Base-by-base conservation (phyloP, 1,140 invertebrate species). In the Solenopsis invicta region DNA sequence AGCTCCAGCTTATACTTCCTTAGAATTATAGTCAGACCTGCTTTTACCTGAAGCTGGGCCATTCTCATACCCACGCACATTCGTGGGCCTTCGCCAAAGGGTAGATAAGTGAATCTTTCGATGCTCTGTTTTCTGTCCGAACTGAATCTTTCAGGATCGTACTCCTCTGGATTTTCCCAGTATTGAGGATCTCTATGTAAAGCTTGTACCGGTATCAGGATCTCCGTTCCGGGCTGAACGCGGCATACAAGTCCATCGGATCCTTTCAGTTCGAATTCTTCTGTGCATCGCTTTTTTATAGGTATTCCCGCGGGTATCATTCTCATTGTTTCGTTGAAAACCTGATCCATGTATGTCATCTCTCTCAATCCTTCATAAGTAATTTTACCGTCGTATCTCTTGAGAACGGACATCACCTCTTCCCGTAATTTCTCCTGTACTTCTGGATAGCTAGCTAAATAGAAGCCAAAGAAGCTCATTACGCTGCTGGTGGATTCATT, bases 101-200 rank as follows among this genome's bases (percentile, higher is more conserved):
- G 59, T 16, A 62, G 24, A 29, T 29, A 62, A 4, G 59, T 16
- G 24, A 29, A 62, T 62, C 6, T 56, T 2, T 56, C 54, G 54
- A 86, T 88, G 4, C 82, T 50, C 2, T 92, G 87, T 29, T 93
- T 93, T n/a, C 94, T 93, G 0, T 94, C 87, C 41, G 41, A 4
- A 41, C 41, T 41, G 90, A 97, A 97, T 86, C 96, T 93, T 69
- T 97, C 96, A 0, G 97, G 97, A 93, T 97, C 95, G 89, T 97
- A 97, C 18, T 91, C 92, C 5, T 96, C 94, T 0, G 97, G 97
- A 66, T 97, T 93, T 3, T 96, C 94, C 91, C 96, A 97, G 64
- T 95, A 94, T 50, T 96, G 75, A 0, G 95, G 92, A 90, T 97
- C 96, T 24, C 86, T 81, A 13, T 41, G 41, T 8, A 41, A 4